Percentiles rank a stretch among this genome's conserved stretches.
These are phyloP conservation scores for Ganaspis sp. DNA, from an alignment of 1,140 invertebrate genomes.

Conservation along the genomic window DNA sequence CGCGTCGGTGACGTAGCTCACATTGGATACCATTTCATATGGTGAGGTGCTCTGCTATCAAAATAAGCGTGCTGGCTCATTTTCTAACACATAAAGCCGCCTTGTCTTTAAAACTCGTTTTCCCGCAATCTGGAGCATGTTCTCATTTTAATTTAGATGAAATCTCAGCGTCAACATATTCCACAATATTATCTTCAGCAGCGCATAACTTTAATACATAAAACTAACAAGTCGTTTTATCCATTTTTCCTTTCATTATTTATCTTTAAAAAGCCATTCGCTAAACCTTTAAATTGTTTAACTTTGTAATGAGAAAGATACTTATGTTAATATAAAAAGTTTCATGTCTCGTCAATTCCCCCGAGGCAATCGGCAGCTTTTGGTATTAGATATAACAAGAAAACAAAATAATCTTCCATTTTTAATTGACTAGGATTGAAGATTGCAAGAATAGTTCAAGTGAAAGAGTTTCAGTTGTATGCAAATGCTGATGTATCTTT, in stretches of 20 bases:
- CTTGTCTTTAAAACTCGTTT: neutral
- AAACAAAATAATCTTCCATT: no score
- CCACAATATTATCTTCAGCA: neutral
- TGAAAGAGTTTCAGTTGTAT: no score
- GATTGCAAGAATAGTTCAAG: no score
- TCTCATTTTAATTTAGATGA: constrained; percentile 7
- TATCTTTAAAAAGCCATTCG: neutral
- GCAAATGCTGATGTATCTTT: no score
- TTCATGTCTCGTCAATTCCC: neutral
- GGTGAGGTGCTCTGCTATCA: neutral
- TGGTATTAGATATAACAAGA: no score
- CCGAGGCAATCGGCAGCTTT: no score
- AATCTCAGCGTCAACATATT: constrained; percentile 6
- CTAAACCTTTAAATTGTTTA: neutral
- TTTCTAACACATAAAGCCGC: neutral
- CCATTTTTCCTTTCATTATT: neutral
- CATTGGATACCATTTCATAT: constrained; percentile 5
- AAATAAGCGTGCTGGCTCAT: constrained; percentile 4
- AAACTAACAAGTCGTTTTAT: constrained; percentile 5
- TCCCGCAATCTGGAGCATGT: constrained; percentile 3
- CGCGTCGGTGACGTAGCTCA: neutral
- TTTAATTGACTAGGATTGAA: no score
- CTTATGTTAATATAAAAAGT: neutral
- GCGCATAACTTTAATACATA: neutral
- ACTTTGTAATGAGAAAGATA: neutral